These are phyloP conservation scores for Onychomys arenicola DNA, from an alignment of 2,797 vertebrate genomes.

Conservation along the genomic window DNA sequence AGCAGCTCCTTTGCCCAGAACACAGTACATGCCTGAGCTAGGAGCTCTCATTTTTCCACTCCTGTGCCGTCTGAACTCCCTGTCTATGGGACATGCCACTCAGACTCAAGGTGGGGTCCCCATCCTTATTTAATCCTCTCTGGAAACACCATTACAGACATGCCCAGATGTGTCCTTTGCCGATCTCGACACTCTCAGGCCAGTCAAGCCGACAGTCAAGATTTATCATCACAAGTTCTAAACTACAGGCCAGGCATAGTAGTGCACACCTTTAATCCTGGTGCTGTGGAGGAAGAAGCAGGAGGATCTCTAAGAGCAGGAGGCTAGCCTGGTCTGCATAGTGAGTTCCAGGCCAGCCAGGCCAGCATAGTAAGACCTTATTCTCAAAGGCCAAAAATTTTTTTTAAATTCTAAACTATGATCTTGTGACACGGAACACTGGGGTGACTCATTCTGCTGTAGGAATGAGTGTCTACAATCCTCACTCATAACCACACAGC, in stretches of 20 bases:
- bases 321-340: background rate
- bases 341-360: background rate
- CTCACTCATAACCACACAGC: constrained; percentile 89
- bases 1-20: background rate
- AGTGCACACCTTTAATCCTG: background rate
- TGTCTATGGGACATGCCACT: background rate
- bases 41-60: background rate
- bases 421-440: constrained; percentile 88
- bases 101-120: background rate
- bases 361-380: background rate
- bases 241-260: background rate
- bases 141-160: background rate
- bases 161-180: background rate
- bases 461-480: constrained; percentile 89
- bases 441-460: constrained; percentile 90
- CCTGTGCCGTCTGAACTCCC: background rate
- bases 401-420: background rate
- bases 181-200: background rate
- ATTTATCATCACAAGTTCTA: background rate
- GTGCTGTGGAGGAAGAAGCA: background rate
- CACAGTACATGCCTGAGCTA: background rate
- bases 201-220: background rate
- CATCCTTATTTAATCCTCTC: background rate
- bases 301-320: background rate
- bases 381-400: background rate